Conservation (phyloP, 1,140 invertebrate genomes). For the Aphelinus certus region DNA sequence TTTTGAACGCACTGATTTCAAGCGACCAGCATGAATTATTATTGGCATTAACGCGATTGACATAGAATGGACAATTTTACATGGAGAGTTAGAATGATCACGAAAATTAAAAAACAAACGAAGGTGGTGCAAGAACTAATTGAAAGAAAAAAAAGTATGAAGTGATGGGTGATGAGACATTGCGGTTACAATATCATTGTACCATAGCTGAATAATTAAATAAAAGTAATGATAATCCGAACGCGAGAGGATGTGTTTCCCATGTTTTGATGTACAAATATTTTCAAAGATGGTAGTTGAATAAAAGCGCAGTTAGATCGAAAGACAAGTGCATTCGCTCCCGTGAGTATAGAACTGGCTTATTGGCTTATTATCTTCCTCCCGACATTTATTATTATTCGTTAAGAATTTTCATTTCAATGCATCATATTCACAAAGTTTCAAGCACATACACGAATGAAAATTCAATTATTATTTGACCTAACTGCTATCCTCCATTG, state of each 20-base stretch:
- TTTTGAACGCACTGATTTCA: slow-evolving; percentile 10
- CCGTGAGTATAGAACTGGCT: slow-evolving; percentile 19
- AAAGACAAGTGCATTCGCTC: slow-evolving; percentile 44
- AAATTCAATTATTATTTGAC: too few relatives aligned
- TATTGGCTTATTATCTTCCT: too few relatives aligned
- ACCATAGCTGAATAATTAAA: slow-evolving; percentile 61
- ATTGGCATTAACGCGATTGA: slow-evolving; percentile 1
- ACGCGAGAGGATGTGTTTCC: slow-evolving; percentile 55
- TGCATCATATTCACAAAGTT: too few relatives aligned
- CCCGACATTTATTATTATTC: too few relatives aligned
- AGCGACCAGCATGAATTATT: slow-evolving; percentile 4
- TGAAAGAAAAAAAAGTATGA: slow-evolving; percentile 29
- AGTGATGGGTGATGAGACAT: slow-evolving; percentile 56
- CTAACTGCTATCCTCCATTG: too few relatives aligned
- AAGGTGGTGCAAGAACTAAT: slow-evolving; percentile 6
- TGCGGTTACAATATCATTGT: slow-evolving; percentile 61
- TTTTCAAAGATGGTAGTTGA: slow-evolving; percentile 64
- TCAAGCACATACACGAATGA: too few relatives aligned
- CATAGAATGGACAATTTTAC: slow-evolving; percentile 30
- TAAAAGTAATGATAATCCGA: slow-evolving; percentile 61
- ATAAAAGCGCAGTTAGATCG: slow-evolving; percentile 59
- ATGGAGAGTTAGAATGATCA: slow-evolving; percentile 11
- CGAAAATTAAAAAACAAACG: slow-evolving; percentile 12
- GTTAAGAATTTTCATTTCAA: too few relatives aligned
- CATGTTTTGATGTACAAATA: slow-evolving; percentile 66